A percentile compares a stretch with the other conserved stretches of the same genome.
These are phyloP conservation scores for Antheraea yamamai DNA, from an alignment of 2,888 invertebrate genomes.

Conservation along the genomic window DNA sequence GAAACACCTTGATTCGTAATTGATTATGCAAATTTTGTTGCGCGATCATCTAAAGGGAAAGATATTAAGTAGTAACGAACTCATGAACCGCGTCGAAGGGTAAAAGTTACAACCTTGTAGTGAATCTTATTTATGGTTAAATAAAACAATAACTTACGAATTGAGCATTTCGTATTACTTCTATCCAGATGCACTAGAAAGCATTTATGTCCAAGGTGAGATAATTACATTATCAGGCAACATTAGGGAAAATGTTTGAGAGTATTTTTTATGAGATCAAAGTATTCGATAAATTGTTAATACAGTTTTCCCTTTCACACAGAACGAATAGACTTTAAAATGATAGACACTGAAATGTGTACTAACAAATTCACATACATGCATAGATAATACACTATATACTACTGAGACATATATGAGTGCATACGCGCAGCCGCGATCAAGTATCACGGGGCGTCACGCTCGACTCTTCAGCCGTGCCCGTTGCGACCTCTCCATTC, in stretches of 20 bases:
- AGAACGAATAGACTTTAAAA: background rate
- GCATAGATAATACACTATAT: background rate
- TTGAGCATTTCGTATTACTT: background rate
- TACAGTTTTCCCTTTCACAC: too few species aligned
- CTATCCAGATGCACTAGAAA: too few species aligned
- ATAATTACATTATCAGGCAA: too few species aligned
- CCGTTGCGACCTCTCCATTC: background rate
- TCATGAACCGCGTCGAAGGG: background rate
- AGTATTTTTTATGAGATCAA: too few species aligned
- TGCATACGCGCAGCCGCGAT: background rate
- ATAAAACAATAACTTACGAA: background rate
- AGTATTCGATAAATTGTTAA: too few species aligned
- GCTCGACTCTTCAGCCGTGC: background rate
- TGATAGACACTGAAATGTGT: background rate
- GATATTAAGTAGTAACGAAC: background rate
- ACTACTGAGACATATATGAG: background rate
- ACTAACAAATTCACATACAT: background rate
- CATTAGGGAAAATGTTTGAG: too few species aligned
- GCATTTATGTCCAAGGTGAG: too few species aligned
- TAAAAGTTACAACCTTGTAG: too few species aligned
- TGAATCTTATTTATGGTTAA: background rate
- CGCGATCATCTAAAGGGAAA: background rate
- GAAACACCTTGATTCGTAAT: background rate
- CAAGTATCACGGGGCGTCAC: conserved; percentile 2
- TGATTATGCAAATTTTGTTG: background rate